Percentiles rank a stretch among this genome's conserved stretches.
Conservation (phyloP, 2,113 vertebrate genomes). For the Oreochromis tanganicae region DNA sequence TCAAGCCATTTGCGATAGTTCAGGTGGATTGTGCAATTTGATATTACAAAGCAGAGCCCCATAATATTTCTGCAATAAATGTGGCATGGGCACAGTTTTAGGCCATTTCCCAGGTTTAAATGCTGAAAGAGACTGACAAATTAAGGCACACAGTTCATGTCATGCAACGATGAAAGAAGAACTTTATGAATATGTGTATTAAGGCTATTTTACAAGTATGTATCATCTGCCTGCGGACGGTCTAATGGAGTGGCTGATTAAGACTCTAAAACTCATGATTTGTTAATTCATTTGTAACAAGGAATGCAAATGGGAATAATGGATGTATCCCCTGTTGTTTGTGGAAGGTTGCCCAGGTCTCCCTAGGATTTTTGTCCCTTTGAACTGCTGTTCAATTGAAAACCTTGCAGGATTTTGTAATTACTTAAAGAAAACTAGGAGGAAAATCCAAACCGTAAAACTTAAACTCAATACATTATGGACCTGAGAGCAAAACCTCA, state of each 20-base stretch:
- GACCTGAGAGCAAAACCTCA: not conserved
- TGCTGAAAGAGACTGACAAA: not conserved
- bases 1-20: not conserved
- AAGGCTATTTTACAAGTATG: not conserved
- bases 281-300: not conserved
- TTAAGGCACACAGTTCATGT: not conserved
- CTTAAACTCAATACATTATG: not conserved
- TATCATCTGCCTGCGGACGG: not conserved
- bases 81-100: not conserved
- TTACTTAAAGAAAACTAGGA: not conserved
- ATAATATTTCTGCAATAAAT: not conserved
- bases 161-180: not conserved
- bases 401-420: not conserved
- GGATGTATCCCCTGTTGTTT: not conserved
- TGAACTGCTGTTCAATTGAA: not conserved
- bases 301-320: not conserved
- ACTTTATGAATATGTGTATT: not conserved
- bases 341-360: not conserved
- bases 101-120: not conserved
- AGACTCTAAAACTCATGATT: not conserved
- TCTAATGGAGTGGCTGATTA: not conserved
- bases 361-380: not conserved
- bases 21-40: not conserved
- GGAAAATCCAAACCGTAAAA: not conserved
- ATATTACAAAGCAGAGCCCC: not conserved